Evolutionary conservation across 2,888 invertebrate genomes (phyloP), one percentile per base, ranked within the genome.

Genomic region (Plebejus melissa): DNA sequence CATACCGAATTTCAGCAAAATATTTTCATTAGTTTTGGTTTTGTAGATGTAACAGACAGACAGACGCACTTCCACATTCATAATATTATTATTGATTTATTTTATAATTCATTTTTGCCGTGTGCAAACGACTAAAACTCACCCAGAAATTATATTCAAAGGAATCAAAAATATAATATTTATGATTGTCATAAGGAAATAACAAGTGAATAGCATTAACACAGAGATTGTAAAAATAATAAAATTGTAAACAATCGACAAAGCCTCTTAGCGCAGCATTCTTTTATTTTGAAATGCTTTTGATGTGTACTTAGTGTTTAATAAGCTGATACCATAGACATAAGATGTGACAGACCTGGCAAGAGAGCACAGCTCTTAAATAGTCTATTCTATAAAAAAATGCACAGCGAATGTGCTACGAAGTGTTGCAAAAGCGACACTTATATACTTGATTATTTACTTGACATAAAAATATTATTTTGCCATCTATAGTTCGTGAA

Each of bases 271-370:
- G 85, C 86, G 85, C 85, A 87, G 85, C 85, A 87, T 91, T 90
- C 90, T 89, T 90, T 90, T 85, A 82, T 85, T 83, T 81, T 79
- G 84, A 80, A 83, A 87, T 82, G 90, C 91, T 90, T 92, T 93
- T 94, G 93, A 94, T 94, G 94, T 82, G 83, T 93, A 93, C 94
- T 94, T 94, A 92, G 89, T 91, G 87, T 91, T 91, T 93, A 90
- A 93, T 92, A 93, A 93, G 91, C 93, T 94, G 93, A 94, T 94
- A 93, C 94, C 94, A 93, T 93, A 65, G 65, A 65, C 5, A 1
- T 0, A 32, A 16, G 13, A 16, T 36, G 28, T 13, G 1, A 13
- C 28, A 65, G 65, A 65, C 13, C 11, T 32, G 32, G 32, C 13
- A 36, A 65, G 65, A 13, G 32, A 32, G 4, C 16, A 5, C 1